Conservation (phyloP, 2,888 invertebrate species). For the Aporophyla lueneburgensis region DNA sequence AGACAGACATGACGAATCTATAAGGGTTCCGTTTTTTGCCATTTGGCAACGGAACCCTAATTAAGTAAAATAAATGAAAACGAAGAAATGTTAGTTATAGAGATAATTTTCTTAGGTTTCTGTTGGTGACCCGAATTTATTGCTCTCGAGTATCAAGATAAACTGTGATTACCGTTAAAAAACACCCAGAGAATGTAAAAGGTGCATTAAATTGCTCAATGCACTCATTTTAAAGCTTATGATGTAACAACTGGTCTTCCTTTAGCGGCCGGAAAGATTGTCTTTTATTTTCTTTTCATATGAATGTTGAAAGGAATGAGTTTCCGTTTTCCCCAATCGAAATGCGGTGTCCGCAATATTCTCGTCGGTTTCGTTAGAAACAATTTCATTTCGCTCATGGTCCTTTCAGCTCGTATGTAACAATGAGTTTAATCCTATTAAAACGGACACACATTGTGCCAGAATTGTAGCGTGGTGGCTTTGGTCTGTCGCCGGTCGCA, state of each 20-base stretch:
- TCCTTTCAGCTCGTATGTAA: slow-evolving; percentile 87
- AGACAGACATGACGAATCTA: too few species aligned
- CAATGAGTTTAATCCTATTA: slow-evolving; percentile 90
- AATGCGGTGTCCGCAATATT: slow-evolving; percentile 69
- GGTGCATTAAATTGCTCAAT: not conserved
- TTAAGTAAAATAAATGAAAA: not conserved
- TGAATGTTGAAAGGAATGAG: slow-evolving; percentile 54
- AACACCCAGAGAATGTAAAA: not conserved
- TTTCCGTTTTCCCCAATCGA: slow-evolving; percentile 64
- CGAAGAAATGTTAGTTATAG: too few species aligned
- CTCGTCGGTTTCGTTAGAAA: slow-evolving; percentile 81
- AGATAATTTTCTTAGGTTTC: not conserved
- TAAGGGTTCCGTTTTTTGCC: too few species aligned
- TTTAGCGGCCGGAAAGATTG: slow-evolving; percentile 24
- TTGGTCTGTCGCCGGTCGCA: slow-evolving; percentile 89
- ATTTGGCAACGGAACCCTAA: too few species aligned
- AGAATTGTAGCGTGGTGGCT: slow-evolving; percentile 88
- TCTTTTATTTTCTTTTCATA: slow-evolving; percentile 60
- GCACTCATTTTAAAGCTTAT: slow-evolving; percentile 5
- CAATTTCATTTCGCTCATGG: slow-evolving; percentile 85
- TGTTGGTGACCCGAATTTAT: not conserved
- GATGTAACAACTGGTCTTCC: slow-evolving; percentile 12
- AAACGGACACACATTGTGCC: slow-evolving; percentile 89
- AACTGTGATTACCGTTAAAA: not conserved
- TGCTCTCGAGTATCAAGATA: not conserved